These are phyloP conservation scores for Peribatodes rhomboidaria DNA, from an alignment of 2,888 invertebrate genomes.

Conservation along the genomic window DNA sequence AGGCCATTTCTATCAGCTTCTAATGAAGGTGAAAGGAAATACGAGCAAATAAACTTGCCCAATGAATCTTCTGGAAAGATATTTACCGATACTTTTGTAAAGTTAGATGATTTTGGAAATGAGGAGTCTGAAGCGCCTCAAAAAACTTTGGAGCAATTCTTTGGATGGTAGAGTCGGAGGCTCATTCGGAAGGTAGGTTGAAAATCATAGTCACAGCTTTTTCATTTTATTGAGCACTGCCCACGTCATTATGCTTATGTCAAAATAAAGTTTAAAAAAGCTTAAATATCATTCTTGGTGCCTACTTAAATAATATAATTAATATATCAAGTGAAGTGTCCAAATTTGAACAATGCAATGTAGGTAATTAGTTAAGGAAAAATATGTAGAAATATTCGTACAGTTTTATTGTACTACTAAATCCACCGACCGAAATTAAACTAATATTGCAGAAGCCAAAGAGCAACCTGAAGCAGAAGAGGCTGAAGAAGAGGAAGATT, in stretches of 20 bases:
- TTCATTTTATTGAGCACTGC: too few species aligned
- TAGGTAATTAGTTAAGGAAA: too few species aligned
- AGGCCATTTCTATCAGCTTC: slow-evolving; percentile 18
- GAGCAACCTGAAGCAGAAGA: slow-evolving; percentile 59
- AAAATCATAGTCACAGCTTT: not conserved
- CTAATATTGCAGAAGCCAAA: slow-evolving; percentile 60
- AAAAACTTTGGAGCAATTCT: slow-evolving; percentile 42
- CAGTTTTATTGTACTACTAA: too few species aligned
- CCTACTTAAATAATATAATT: too few species aligned
- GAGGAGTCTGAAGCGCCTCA: slow-evolving; percentile 33
- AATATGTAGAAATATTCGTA: not conserved
- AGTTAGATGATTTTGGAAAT: slow-evolving; percentile 56
- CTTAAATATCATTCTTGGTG: too few species aligned
- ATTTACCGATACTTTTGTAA: slow-evolving; percentile 55
- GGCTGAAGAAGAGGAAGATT: slow-evolving; percentile 59
- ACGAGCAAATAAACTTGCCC: slow-evolving; percentile 8
- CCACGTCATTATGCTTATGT: too few species aligned
- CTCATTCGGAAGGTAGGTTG: slow-evolving; percentile 44
- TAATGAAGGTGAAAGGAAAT: slow-evolving; percentile 15
- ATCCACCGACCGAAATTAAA: slow-evolving; percentile 19
- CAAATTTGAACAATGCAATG: too few species aligned
- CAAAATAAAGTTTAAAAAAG: too few species aligned
- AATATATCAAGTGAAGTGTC: too few species aligned
- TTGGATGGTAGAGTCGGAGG: slow-evolving; percentile 51
- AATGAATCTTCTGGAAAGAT: slow-evolving; percentile 46